These are phyloP conservation scores for Folsomia candida DNA, from an alignment of 2,888 invertebrate species.

Conservation along the genomic window DNA sequence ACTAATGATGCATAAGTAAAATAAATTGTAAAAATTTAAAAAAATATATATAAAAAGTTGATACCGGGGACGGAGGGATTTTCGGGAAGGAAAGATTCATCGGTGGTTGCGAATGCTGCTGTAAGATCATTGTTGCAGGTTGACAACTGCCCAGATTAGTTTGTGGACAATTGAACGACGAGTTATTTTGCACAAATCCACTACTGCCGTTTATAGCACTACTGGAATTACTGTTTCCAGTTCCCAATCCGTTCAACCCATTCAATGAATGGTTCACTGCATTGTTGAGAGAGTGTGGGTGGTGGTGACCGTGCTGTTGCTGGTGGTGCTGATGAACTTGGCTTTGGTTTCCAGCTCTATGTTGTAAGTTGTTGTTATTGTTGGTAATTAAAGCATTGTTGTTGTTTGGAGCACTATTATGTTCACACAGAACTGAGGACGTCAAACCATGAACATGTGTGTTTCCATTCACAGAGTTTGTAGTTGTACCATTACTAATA, in stretches of 20 bases:
- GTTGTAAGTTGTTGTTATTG: slow-evolving; percentile 5
- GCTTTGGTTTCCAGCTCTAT: not conserved
- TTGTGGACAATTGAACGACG: not conserved
- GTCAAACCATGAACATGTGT: not conserved
- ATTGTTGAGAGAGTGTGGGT: not conserved
- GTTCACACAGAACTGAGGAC: not conserved
- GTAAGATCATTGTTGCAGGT: slow-evolving; percentile 29
- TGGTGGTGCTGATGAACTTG: not conserved
- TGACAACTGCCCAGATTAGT: not conserved
- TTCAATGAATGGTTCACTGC: not conserved
- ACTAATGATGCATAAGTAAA: too few relatives aligned
- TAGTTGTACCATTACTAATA: not conserved
- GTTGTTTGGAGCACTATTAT: slow-evolving; percentile 7
- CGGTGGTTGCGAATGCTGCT: slow-evolving; percentile 45
- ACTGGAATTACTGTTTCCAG: not conserved
- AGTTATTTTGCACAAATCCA: not conserved
- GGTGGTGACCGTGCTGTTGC: not conserved
- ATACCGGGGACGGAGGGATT: slow-evolving; percentile 50
- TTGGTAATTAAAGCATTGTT: slow-evolving; percentile 9
- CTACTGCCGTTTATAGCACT: not conserved
- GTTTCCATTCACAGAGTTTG: not conserved
- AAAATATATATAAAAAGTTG: too few relatives aligned
- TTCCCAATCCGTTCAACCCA: not conserved
- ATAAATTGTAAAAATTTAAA: too few relatives aligned
- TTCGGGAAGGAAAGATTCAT: slow-evolving; percentile 51